A percentile compares a stretch with the other conserved stretches of the same genome.
Evolutionary conservation across 2,888 invertebrate species (phyloP).

Genomic region (Dolichomitus sp.): DNA sequence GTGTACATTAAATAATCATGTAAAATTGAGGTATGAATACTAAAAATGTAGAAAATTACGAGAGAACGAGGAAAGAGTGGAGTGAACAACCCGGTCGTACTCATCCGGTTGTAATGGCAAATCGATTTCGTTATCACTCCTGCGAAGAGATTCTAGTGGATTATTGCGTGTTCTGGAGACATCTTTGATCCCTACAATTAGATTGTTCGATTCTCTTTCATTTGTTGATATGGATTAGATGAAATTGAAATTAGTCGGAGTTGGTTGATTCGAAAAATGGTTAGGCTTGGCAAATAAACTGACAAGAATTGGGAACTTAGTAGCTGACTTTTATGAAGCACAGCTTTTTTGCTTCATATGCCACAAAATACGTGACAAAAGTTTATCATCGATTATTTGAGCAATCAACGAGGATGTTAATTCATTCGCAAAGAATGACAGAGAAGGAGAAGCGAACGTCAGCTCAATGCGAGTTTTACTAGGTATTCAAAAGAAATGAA

Average conservation of each 20-base stretch:
- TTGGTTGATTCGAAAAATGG: background rate
- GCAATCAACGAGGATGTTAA: background rate
- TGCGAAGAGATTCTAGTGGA: background rate
- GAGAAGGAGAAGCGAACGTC: background rate
- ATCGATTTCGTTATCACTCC: slow-evolving; percentile 25
- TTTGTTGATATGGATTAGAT: background rate
- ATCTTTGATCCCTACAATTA: slow-evolving; percentile 19
- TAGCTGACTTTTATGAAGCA: background rate
- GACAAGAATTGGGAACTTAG: background rate
- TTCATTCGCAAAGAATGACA: background rate
- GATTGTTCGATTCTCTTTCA: background rate
- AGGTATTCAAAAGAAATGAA: background rate
- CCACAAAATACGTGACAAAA: background rate
- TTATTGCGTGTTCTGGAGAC: slow-evolving; percentile 30
- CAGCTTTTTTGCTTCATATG: background rate
- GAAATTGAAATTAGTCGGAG: background rate
- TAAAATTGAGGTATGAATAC: too few species aligned
- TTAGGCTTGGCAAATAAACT: background rate
- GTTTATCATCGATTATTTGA: background rate
- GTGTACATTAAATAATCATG: too few species aligned
- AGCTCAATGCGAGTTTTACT: background rate
- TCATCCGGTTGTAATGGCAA: slow-evolving; percentile 35
- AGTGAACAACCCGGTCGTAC: slow-evolving; percentile 16
- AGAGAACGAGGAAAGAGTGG: background rate
- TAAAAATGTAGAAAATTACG: too few species aligned